Evolutionary conservation across 2,113 vertebrate genomes (phyloP).

Genomic region (Gnathonemus echidnorhynchus): DNA sequence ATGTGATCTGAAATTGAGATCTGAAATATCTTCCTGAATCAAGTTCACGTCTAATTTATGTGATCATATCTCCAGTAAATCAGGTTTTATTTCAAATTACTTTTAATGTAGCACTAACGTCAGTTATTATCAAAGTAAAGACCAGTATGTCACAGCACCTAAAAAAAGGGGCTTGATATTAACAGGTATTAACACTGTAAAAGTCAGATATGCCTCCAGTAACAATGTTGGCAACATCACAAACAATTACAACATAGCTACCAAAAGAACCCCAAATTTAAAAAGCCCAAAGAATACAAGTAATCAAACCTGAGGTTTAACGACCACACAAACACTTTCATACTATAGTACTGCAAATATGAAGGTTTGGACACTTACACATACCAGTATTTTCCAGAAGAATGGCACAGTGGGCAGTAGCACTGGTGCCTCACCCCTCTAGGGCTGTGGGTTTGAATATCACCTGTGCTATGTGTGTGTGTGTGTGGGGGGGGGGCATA

Average conservation of each 20-base stretch:
- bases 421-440: not conserved
- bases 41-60: not conserved
- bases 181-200: too few species aligned
- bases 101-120: not conserved
- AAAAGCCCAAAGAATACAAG: not conserved
- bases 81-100: not conserved
- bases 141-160: not conserved
- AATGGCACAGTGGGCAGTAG: not conserved
- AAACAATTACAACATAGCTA: not conserved
- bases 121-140: not conserved
- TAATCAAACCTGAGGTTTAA: not conserved
- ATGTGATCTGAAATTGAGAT: not conserved
- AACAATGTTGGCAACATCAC: not conserved
- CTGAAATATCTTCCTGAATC: not conserved
- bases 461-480: not conserved
- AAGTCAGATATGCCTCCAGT: not conserved
- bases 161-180: not conserved
- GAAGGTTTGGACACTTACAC: not conserved
- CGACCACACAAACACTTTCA: not conserved
- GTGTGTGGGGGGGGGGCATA: too few species aligned
- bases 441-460: not conserved
- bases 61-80: not conserved
- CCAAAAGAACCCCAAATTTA: not conserved
- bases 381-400: not conserved
- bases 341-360: not conserved